Evolutionary conservation across 2,888 invertebrate species (phyloP).

Genomic region (Dione juno): DNA sequence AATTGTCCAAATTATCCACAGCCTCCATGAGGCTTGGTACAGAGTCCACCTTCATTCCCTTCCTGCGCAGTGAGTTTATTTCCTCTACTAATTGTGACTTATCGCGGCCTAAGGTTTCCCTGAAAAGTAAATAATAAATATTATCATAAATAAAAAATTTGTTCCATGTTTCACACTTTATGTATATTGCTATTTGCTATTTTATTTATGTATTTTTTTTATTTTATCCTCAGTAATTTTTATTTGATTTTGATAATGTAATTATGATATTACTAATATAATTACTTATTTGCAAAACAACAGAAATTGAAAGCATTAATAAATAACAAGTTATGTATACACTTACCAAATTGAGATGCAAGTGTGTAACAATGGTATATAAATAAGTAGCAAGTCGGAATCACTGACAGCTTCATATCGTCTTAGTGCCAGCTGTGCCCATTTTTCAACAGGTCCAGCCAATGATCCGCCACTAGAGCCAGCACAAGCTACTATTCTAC

Average conservation of each 20-base stretch:
- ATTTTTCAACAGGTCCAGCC: conserved; percentile 85
- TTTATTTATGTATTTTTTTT: too few relatives aligned
- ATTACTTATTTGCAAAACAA: too few relatives aligned
- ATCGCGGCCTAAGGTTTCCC: conserved; percentile 86
- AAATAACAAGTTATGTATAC: neutral
- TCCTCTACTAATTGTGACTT: conserved; percentile 85
- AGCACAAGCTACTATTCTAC: conserved; percentile 86
- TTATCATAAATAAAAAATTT: too few relatives aligned
- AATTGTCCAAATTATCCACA: conserved; percentile 82
- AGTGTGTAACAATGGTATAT: conserved; percentile 87
- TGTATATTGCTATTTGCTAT: neutral
- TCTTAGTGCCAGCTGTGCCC: conserved; percentile 87
- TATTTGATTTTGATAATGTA: too few relatives aligned
- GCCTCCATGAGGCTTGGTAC: conserved; percentile 85
- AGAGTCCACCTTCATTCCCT: conserved; percentile 86
- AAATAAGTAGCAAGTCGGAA: conserved; percentile 86
- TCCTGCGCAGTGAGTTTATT: conserved; percentile 84
- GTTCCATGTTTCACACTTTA: neutral
- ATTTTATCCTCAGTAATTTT: too few relatives aligned
- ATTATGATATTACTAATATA: too few relatives aligned
- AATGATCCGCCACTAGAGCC: conserved; percentile 77
- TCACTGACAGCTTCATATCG: conserved; percentile 89
- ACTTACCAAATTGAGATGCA: conserved; percentile 86
- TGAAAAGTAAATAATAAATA: conserved; percentile 60
- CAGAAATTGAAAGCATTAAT: neutral